phyloP scores from a whole-genome alignment of 1,140 invertebrate species.

The Bombus terrestris region DNA sequence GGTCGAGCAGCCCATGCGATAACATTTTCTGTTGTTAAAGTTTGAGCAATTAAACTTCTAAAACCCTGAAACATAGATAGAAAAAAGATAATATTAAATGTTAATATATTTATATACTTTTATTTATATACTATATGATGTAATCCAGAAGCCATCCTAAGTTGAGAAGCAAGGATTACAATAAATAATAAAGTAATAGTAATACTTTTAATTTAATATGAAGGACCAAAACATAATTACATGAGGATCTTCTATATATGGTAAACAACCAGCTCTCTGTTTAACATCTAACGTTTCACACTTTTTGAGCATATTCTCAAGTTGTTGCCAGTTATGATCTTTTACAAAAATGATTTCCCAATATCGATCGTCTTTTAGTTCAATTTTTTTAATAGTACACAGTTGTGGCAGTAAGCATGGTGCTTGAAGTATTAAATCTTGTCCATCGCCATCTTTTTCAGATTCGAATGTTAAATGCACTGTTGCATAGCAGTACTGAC shows the following conservation, averaged over 20 bases:
- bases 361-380: conserved; percentile 92
- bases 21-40: conserved; percentile 90
- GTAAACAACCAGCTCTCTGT: conserved; percentile 93
- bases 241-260: conserved; percentile 94
- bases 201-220: not conserved
- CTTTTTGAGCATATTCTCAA: conserved; percentile 88
- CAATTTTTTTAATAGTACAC: conserved; percentile 88
- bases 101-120: not conserved
- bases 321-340: conserved; percentile 91
- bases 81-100: conserved; percentile 4
- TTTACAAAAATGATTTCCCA: conserved; percentile 93
- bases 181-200: too few relatives aligned
- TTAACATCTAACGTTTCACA: conserved; percentile 92
- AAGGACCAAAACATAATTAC: conserved; percentile 62
- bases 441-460: conserved; percentile 84
- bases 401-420: conserved; percentile 95
- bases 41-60: conserved; percentile 91
- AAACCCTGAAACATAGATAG: conserved; percentile 84
- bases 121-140: too few relatives aligned
- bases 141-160: too few relatives aligned
- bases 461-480: conserved; percentile 84
- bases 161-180: too few relatives aligned
- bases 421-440: conserved; percentile 86
- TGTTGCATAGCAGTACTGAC: conserved; percentile 91
- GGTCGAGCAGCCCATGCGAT: conserved; percentile 87